Evolutionary conservation across 1,140 invertebrate genomes (phyloP), one percentile per base, ranked within the genome.

Genomic region (Mya arenaria): DNA sequence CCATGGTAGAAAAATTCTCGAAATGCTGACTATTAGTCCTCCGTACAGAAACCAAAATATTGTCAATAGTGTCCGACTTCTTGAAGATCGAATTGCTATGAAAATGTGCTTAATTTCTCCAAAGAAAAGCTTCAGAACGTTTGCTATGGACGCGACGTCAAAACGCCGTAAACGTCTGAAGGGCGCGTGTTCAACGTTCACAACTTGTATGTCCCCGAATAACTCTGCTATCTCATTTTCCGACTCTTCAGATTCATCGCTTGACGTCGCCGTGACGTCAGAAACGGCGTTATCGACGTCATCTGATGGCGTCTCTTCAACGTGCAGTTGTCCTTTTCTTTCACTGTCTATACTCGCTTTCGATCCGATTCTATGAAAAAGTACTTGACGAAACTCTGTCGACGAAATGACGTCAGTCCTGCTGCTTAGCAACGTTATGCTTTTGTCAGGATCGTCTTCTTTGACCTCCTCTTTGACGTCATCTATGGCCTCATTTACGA

Each of bases 11-110:
- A 80, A 80, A 39, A 44, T 55, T 28, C 39, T 32, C 4, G 65
- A 69, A 10, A 69, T 71, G 32, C 23, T 69, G 10, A 80, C 66
- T 1, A 80, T 56, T 8, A 71, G 10, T 25, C 52, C 55, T 10
- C 77, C 66, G 36, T 80, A 80, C 19, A 69, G 0, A 58, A 80
- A 80, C 77, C 77, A 80, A 36, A 80, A 69, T 58, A 80, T 34
- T 36, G 66, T 80, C 36, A 80, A 52, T 17, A 71, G 32, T 41
- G 48, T 48, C 34, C 77, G 34, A 58, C 65, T 80, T 80, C 77
- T 69, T 28, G 77, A 80, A 25, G 44, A 13, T 58, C 77, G 30
- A 19, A 80, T 80, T 15, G 44, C 66, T 2, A 30, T 36, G 15
- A 66, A 69, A 69, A 80, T n/a, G 8, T 58, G 28, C 17, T 25